A percentile compares a stretch with the other conserved stretches of the same genome.
These are phyloP conservation scores for Punctoribates punctum DNA, from an alignment of 2,888 invertebrate genomes.

Conservation along the genomic window DNA sequence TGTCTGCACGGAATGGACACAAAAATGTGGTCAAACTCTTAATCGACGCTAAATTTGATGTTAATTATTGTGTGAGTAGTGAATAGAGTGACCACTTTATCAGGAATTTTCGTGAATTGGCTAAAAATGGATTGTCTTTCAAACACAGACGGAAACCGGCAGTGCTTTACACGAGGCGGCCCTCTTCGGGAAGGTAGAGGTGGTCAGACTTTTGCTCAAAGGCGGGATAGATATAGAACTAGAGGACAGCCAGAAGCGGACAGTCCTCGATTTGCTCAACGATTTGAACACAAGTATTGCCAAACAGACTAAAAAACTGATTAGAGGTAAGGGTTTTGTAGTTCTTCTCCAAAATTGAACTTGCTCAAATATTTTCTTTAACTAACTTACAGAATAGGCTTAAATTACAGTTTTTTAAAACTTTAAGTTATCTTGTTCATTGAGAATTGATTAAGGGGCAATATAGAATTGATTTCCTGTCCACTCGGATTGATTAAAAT, in stretches of 20 bases:
- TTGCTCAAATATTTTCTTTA: too few species aligned
- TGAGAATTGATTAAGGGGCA: too few species aligned
- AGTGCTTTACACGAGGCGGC: conserved; percentile 92
- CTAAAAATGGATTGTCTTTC: neutral
- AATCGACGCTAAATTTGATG: conserved; percentile 77
- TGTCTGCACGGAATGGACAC: conserved; percentile 82
- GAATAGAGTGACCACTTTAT: neutral
- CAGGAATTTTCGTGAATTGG: too few species aligned
- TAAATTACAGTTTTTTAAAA: too few species aligned
- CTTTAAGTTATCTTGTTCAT: too few species aligned
- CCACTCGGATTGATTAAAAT: too few species aligned
- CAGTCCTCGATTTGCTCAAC: conserved; percentile 77
- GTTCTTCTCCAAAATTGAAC: too few species aligned
- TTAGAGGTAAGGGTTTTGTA: conserved; percentile 66
- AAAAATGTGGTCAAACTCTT: conserved; percentile 70
- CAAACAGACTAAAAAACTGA: conserved; percentile 76
- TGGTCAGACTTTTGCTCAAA: conserved; percentile 74
- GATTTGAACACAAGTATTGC: conserved; percentile 85
- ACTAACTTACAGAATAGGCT: too few species aligned
- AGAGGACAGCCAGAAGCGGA: conserved; percentile 72
- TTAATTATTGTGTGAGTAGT: conserved; percentile 61
- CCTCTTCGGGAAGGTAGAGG: conserved; percentile 81
- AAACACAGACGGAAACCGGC: conserved; percentile 72
- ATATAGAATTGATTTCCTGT: too few species aligned
- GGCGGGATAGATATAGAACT: conserved; percentile 68